A percentile compares a stretch with the other conserved stretches of the same genome.
Evolutionary conservation across 1,140 invertebrate species (phyloP).

Genomic region (Drosophila setifemur): DNA sequence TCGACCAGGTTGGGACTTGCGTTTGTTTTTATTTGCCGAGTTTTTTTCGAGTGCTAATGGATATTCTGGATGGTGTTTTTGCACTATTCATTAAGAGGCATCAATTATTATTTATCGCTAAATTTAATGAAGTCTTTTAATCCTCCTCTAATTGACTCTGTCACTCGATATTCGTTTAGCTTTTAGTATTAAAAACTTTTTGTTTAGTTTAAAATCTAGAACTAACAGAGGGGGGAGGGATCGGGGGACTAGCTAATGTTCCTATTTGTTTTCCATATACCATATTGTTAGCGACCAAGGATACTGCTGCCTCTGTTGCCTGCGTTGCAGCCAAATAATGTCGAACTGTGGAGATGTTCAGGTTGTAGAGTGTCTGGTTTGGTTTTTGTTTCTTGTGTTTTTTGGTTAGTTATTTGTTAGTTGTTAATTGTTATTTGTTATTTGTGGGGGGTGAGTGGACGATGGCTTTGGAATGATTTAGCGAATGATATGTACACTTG

Average conservation of each 20-base stretch:
- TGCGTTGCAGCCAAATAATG: conserved; percentile 81
- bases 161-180: background rate
- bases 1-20: background rate
- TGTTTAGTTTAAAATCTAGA: background rate
- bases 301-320: conserved; percentile 76
- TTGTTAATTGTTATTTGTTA: no score
- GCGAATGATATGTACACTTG: conserved; percentile 9
- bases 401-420: no score
- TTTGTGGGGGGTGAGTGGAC: conserved; percentile 19
- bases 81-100: background rate
- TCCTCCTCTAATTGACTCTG: conserved; percentile 5
- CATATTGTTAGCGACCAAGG: conserved; percentile 82
- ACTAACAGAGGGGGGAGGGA: conserved; percentile 2
- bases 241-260: background rate
- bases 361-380: conserved; percentile 33
- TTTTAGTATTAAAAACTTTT: background rate
- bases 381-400: conserved; percentile 15
- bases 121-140: background rate
- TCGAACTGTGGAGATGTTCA: conserved; percentile 76
- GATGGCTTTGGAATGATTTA: conserved; percentile 7
- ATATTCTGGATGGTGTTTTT: background rate
- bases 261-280: conserved; percentile 52
- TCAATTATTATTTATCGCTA: background rate
- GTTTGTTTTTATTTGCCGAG: background rate
- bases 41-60: conserved; percentile 20